Base-by-base conservation (phyloP, 64 coral and sea anemone species). In the Porites australiensis region DNA sequence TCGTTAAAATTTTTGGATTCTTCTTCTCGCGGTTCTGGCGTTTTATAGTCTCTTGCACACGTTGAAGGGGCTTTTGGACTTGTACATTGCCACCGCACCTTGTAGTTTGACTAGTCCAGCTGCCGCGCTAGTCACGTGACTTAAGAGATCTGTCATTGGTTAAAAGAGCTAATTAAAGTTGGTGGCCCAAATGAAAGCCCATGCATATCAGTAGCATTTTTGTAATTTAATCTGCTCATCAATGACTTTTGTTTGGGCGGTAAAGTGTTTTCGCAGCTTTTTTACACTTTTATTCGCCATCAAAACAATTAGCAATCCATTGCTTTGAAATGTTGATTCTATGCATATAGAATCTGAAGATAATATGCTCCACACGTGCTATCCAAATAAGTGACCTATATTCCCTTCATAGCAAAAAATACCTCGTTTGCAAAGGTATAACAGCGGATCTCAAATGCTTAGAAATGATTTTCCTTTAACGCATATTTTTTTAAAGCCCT, bases 241-340 rank as follows among this genome's bases (percentile, higher is more conserved):
- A 94, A 94, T 98, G 95, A 98, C 95, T 98, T 98, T 98, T 98
- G 92, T 98, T 94, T 90, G 89, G 87, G 91, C 87, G 76, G 87
- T 94, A 91, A 91, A 96, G 82, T 97, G 95, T 97, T 97, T 80
- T 98, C 70, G 82, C 95, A 98, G 95, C 91, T 98, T 98, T 90
- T 98, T 98, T 94, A 78, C 88, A 94, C 95, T 98, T 88, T 93
- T 86, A 90, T 93, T 96, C 74, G 74, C 90, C 68, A 79, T 75
- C 79, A 90, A 96, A 93, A 89, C 95, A 96, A 96, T 96, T 86
- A 93, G 66, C 63, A 58, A 78, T 58, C 70, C 88, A 89, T 87
- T 90, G 92, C 86, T 93, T 96, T 96, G 86, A 93, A 96, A 96
- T 93, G 94, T 77, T 96, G 83, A 89, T 89, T 89, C 86, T 84